Evolutionary conservation across 53 echinoderm and acorn worm genomes (phyloP).

Genomic region (Pentamera pediparva): DNA sequence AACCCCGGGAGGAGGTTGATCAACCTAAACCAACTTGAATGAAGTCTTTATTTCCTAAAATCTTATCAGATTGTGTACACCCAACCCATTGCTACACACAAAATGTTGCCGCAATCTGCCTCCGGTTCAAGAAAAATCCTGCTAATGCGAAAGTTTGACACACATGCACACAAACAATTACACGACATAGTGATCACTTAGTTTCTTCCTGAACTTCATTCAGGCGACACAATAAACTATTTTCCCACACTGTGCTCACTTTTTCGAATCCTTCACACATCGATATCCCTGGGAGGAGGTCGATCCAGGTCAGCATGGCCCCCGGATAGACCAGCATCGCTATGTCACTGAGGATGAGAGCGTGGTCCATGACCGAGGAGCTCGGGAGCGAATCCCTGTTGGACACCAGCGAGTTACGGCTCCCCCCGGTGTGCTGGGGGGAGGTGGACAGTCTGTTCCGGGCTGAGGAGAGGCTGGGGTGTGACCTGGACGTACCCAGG

Average conservation of each 20-base stretch:
- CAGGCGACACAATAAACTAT: background rate
- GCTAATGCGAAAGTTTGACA: too few species aligned
- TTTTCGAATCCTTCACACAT: slow-evolving; percentile 10
- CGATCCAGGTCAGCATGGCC: slow-evolving; percentile 73
- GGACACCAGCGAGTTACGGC: background rate
- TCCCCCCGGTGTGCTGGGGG: background rate
- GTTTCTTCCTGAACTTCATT: background rate
- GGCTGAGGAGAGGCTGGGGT: slow-evolving; percentile 70
- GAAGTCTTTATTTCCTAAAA: too few species aligned
- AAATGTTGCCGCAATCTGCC: too few species aligned
- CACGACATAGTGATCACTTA: too few species aligned
- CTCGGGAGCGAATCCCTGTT: slow-evolving; percentile 1
- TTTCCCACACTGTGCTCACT: slow-evolving; percentile 19
- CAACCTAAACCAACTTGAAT: too few species aligned
- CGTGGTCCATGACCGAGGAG: slow-evolving; percentile 10
- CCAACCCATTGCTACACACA: too few species aligned
- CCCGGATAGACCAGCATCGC: slow-evolving; percentile 94
- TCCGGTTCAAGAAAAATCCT: too few species aligned
- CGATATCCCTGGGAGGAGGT: slow-evolving; percentile 71
- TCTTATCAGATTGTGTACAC: too few species aligned
- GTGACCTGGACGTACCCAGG: slow-evolving; percentile 32
- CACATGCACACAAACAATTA: too few species aligned
- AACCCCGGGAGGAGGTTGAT: slow-evolving; percentile 72
- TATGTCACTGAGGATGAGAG: slow-evolving; percentile 34
- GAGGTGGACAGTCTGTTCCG: slow-evolving; percentile 43